Evolutionary conservation across 1,140 invertebrate species (phyloP).

Genomic region (Sminthurinus signatus): DNA sequence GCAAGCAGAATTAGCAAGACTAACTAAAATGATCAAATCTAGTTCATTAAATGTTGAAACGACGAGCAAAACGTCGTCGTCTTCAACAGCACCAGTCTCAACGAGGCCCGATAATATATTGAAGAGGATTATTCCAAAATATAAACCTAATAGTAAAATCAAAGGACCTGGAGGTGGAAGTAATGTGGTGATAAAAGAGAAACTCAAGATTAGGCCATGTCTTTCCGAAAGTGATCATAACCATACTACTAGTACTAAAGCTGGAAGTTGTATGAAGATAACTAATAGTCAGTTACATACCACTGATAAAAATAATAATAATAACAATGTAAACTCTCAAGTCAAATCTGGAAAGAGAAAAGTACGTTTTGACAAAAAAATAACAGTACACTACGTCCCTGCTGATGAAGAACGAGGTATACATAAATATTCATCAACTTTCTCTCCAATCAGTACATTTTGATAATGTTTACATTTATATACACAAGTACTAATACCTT

Average conservation of each 20-base stretch:
- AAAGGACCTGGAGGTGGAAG: background rate
- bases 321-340: background rate
- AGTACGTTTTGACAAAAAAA: conserved; percentile 14
- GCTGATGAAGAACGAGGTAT: conserved; percentile 22
- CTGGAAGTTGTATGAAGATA: background rate
- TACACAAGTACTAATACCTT: too few species aligned
- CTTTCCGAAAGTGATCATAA: background rate
- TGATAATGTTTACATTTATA: too few species aligned
- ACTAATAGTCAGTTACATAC: background rate
- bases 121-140: conserved; percentile 8
- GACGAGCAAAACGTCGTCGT: too few species aligned
- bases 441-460: too few species aligned
- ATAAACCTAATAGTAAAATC: conserved; percentile 13
- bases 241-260: background rate
- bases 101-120: background rate
- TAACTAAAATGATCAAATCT: background rate
- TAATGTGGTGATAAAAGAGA: background rate
- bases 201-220: background rate
- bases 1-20: background rate
- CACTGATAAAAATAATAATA: background rate
- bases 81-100: too few species aligned
- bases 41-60: background rate
- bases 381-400: conserved; percentile 15
- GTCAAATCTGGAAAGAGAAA: background rate
- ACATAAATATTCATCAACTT: too few species aligned